These are phyloP conservation scores for Aurelia aurita DNA, from an alignment of 30 jellyfish, hydroid and myxozoan species.

Conservation along the genomic window DNA sequence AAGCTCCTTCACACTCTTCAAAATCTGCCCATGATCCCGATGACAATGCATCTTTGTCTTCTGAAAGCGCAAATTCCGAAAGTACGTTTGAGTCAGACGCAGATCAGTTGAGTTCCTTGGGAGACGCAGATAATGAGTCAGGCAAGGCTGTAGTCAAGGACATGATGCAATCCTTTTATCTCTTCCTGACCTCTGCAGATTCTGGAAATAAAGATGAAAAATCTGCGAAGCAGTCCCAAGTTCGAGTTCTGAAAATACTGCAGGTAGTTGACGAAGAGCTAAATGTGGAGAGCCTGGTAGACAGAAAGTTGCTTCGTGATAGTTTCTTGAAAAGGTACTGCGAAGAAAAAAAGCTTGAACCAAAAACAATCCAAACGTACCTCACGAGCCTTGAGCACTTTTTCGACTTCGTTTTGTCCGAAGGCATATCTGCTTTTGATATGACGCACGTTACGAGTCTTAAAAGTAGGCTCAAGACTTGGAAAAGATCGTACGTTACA, in stretches of 20 bases:
- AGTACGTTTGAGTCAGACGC: slow-evolving; percentile 11
- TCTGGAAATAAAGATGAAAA: slow-evolving; percentile 34
- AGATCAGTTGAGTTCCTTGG: slow-evolving; percentile 11
- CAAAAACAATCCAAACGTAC: slow-evolving; percentile 5
- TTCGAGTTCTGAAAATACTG: slow-evolving; percentile 14
- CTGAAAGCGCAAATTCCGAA: not conserved
- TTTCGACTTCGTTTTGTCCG: not conserved
- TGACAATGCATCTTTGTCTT: not conserved
- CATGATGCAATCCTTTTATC: slow-evolving; percentile 3
- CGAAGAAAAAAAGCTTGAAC: slow-evolving; percentile 1
- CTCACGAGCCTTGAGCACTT: slow-evolving; percentile 8
- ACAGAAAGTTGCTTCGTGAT: slow-evolving; percentile 6
- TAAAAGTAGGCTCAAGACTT: slow-evolving; percentile 13
- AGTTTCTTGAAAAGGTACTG: slow-evolving; percentile 21
- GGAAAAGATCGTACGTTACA: slow-evolving; percentile 34
- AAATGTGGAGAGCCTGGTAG: slow-evolving; percentile 5
- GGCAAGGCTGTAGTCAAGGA: not conserved
- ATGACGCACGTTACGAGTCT: slow-evolving; percentile 3
- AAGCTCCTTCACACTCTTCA: slow-evolving; percentile 21
- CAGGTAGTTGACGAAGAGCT: slow-evolving; percentile 5
- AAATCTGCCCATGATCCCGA: not conserved
- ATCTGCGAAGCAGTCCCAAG: slow-evolving; percentile 25
- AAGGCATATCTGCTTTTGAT: slow-evolving; percentile 18
- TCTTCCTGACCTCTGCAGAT: slow-evolving; percentile 19
- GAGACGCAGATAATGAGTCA: not conserved